Conservation (phyloP, 2,888 invertebrate genomes). For the Scaptodrosophila latifasciaeformis region DNA sequence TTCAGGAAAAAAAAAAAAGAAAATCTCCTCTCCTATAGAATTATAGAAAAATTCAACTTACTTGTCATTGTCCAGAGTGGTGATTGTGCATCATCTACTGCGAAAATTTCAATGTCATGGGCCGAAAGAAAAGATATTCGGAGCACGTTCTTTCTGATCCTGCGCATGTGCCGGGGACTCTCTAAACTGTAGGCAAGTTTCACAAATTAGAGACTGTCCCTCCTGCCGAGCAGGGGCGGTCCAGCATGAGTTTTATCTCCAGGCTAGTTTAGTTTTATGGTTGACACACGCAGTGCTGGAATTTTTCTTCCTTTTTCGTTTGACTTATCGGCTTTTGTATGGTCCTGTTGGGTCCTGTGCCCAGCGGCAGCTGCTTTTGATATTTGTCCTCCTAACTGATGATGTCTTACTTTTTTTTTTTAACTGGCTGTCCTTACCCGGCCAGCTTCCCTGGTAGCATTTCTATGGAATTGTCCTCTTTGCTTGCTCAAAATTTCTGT, state of each 20-base stretch:
- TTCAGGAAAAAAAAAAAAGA: too few relatives aligned
- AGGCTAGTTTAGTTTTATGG: conserved; percentile 58
- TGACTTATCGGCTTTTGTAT: conserved; percentile 33
- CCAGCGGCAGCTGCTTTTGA: conserved; percentile 54
- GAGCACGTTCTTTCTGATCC: not conserved
- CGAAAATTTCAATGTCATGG: conserved; percentile 64
- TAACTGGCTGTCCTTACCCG: conserved; percentile 8
- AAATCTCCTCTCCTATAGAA: conserved; percentile 25
- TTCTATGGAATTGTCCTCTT: conserved; percentile 27
- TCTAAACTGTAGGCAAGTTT: conserved; percentile 63
- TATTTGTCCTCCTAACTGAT: conserved; percentile 30
- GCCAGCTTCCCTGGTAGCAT: conserved; percentile 60
- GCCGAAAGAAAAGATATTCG: conserved; percentile 27
- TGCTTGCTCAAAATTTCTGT: too few relatives aligned
- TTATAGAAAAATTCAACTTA: conserved; percentile 11
- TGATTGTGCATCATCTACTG: conserved; percentile 68
- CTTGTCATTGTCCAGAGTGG: conserved; percentile 40
- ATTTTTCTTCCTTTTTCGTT: conserved; percentile 33
- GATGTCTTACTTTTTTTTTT: conserved; percentile 46
- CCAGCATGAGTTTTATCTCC: conserved; percentile 46
- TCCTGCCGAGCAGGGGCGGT: conserved; percentile 43
- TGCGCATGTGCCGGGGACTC: conserved; percentile 30
- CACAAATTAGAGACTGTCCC: conserved; percentile 58
- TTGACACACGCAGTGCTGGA: conserved; percentile 48
- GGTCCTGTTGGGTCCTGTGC: conserved; percentile 27